These are phyloP conservation scores for Unio delphinus DNA, from an alignment of 2,888 invertebrate species.

Conservation along the genomic window DNA sequence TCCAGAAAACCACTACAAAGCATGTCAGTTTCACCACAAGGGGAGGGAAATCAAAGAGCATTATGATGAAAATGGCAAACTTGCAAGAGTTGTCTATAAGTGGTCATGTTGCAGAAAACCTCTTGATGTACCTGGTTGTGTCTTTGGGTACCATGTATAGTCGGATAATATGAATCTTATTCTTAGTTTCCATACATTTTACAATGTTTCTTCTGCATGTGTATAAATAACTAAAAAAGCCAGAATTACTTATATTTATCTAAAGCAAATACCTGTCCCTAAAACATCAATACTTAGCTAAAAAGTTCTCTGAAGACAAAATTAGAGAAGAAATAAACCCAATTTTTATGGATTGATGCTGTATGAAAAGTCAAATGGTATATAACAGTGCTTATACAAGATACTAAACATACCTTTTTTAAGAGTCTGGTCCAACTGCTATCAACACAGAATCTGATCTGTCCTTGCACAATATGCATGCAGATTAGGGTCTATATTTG, in stretches of 20 bases:
- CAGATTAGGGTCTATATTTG: too few species aligned
- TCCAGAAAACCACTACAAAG: conserved; percentile 51
- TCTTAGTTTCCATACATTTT: not conserved
- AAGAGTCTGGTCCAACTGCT: too few species aligned
- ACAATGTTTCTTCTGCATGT: not conserved
- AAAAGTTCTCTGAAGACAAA: too few species aligned
- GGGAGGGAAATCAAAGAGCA: conserved; percentile 56
- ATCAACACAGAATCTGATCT: too few species aligned
- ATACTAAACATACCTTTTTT: too few species aligned
- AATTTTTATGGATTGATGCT: too few species aligned
- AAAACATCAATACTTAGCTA: too few species aligned
- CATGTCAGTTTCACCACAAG: conserved; percentile 59
- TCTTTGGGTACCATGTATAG: conserved; percentile 55
- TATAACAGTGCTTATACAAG: too few species aligned
- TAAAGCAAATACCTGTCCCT: too few species aligned
- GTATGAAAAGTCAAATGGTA: too few species aligned
- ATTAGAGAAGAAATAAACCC: too few species aligned
- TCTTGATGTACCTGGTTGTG: conserved; percentile 54
- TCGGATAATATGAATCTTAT: not conserved
- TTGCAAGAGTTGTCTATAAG: conserved; percentile 52
- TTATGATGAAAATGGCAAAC: conserved; percentile 48
- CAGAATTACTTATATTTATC: not conserved
- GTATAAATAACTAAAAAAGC: not conserved
- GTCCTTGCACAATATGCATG: too few species aligned
- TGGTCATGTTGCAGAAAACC: conserved; percentile 63